phyloP scores from a whole-genome alignment of 2,113 vertebrate species.

The Eulacestoma nigropectus region DNA sequence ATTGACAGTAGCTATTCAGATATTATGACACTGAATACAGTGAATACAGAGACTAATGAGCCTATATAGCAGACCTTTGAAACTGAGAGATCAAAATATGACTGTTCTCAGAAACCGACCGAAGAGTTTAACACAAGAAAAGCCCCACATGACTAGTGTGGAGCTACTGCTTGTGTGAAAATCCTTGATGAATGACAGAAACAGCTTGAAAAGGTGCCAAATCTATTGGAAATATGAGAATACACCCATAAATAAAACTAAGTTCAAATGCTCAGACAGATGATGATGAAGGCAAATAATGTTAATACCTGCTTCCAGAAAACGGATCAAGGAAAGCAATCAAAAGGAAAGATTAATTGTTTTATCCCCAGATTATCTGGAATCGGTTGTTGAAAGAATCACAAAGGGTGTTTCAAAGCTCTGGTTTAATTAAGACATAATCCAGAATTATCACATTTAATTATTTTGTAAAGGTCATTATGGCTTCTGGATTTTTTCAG shows the following conservation, averaged over 20 bases:
- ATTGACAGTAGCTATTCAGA: not conserved
- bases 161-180: not conserved
- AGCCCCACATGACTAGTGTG: fast-evolving
- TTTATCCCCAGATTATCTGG: slow-evolving; percentile 49
- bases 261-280: not conserved
- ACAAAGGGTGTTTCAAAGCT: slow-evolving; percentile 43
- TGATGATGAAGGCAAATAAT: not conserved
- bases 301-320: not conserved
- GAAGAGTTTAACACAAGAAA: not conserved
- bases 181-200: not conserved
- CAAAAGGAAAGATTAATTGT: slow-evolving; percentile 35
- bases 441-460: slow-evolving; percentile 44
- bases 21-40: not conserved
- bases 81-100: not conserved
- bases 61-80: not conserved
- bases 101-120: not conserved
- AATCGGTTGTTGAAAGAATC: slow-evolving; percentile 16
- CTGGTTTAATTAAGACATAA: slow-evolving; percentile 53
- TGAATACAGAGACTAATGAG: not conserved
- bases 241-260: not conserved
- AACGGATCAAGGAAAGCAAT: slow-evolving; percentile 20
- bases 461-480: slow-evolving; percentile 16
- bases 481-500: not conserved
- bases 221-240: not conserved
- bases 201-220: not conserved